Percentiles rank a stretch among this genome's conserved stretches.
Conservation (phyloP, 1,140 invertebrate genomes). For the Calosoma granatense region DNA sequence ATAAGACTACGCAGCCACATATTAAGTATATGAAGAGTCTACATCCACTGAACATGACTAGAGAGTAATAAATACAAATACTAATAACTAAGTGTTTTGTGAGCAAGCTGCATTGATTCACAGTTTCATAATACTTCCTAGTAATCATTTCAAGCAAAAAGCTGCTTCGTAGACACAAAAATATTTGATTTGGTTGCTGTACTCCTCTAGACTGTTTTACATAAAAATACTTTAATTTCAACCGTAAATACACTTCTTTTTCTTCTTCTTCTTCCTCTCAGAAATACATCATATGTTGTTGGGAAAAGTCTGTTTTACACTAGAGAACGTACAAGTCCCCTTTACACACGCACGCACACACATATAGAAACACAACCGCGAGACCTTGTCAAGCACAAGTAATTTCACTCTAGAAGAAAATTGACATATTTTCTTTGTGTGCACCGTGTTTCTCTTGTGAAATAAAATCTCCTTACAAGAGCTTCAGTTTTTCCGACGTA, state of each 20-base stretch:
- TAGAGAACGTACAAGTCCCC: no score
- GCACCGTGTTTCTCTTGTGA: neutral
- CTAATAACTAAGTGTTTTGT: neutral
- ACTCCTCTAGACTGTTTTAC: neutral
- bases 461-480: no score
- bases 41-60: no score
- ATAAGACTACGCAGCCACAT: neutral
- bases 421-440: constrained; percentile 9
- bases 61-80: neutral
- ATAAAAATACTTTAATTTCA: constrained; percentile 2
- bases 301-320: neutral
- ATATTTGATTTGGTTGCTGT: constrained; percentile 1
- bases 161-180: neutral
- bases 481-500: no score
- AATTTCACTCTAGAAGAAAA: constrained; percentile 8
- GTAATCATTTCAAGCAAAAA: constrained; percentile 1
- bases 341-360: no score
- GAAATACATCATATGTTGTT: no score
- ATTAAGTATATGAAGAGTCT: neutral
- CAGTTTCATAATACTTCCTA: neutral
- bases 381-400: neutral
- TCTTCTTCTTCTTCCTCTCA: no score
- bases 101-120: neutral
- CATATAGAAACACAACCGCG: neutral
- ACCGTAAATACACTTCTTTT: no score